Conservation (phyloP, 2,888 invertebrate species). For the Zele albiditarsus region DNA sequence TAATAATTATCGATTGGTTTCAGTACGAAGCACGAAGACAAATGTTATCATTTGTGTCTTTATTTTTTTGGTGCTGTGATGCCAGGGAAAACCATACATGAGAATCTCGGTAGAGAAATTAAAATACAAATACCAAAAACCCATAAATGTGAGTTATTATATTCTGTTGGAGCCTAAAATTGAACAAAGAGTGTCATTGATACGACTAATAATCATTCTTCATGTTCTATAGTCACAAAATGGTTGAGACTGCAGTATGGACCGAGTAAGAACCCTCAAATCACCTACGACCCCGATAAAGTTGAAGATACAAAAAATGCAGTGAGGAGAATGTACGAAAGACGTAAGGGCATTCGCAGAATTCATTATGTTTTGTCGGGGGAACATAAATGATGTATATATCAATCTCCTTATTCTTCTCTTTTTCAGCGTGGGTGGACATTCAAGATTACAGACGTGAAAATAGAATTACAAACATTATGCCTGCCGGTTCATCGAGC, state of each 20-base stretch:
- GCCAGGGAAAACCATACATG: slow-evolving; percentile 60
- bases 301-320: slow-evolving; percentile 25
- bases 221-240: slow-evolving; percentile 51
- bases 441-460: slow-evolving; percentile 57
- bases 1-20: neutral
- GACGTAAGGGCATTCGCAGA: neutral
- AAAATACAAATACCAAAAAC: slow-evolving; percentile 62
- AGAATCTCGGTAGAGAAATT: slow-evolving; percentile 63
- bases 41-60: slow-evolving; percentile 59
- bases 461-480: slow-evolving; percentile 56
- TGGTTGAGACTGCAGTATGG: slow-evolving; percentile 62
- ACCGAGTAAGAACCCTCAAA: slow-evolving; percentile 53
- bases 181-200: slow-evolving; percentile 16
- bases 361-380: slow-evolving; percentile 6
- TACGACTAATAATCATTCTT: neutral
- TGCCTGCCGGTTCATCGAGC: slow-evolving; percentile 58
- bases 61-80: slow-evolving; percentile 65
- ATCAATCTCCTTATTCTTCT: slow-evolving; percentile 10
- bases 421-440: slow-evolving; percentile 53
- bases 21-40: slow-evolving; percentile 58
- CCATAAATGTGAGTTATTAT: slow-evolving; percentile 60
- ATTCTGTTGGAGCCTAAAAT: neutral
- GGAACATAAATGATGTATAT: no score
- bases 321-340: neutral
- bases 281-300: slow-evolving; percentile 57